phyloP scores from a whole-genome alignment of 2,113 vertebrate genomes.

The Cephalopterus ornatus region DNA sequence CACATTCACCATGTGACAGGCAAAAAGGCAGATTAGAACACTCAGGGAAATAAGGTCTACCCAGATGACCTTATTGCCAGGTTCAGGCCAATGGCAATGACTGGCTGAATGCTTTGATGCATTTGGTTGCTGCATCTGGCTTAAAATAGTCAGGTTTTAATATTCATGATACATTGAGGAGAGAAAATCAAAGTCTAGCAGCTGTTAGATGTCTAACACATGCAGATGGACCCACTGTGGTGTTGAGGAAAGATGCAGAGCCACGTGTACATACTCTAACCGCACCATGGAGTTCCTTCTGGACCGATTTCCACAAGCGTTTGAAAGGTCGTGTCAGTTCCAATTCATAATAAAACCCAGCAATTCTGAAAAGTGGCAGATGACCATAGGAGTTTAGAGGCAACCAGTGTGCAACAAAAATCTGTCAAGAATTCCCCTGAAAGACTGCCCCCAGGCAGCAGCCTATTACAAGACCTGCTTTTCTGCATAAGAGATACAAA shows the following conservation, averaged over 20 bases:
- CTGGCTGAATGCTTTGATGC: not conserved
- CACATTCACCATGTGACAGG: not conserved
- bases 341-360: not conserved
- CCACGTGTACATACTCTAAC: not conserved
- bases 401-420: not conserved
- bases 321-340: not conserved
- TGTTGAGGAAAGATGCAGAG: not conserved
- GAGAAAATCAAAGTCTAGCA: not conserved
- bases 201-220: not conserved
- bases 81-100: not conserved
- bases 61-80: not conserved
- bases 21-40: not conserved
- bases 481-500: not conserved
- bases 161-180: not conserved
- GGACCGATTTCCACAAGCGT: not conserved
- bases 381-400: not conserved
- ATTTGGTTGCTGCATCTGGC: not conserved
- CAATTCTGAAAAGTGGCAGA: not conserved
- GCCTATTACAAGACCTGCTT: not conserved
- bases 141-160: not conserved
- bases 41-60: not conserved
- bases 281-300: not conserved
- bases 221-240: not conserved
- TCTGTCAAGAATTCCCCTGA: not conserved
- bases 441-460: not conserved